Percentiles rank a stretch among this genome's conserved stretches.
Evolutionary conservation across 2,888 invertebrate genomes (phyloP).

Genomic region (Mesoligia furuncula): DNA sequence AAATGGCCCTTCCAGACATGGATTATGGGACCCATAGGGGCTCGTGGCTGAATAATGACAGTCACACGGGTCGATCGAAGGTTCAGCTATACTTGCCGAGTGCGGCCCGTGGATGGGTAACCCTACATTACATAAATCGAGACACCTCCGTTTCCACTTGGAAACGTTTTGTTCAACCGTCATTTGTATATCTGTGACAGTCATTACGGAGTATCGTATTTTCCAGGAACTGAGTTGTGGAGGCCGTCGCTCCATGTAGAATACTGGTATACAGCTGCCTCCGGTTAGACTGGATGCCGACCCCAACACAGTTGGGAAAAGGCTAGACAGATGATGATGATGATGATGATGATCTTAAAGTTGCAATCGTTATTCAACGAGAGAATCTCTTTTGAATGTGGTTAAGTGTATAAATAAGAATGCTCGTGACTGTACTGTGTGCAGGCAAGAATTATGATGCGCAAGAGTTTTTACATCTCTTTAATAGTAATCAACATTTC

Average conservation of each 20-base stretch:
- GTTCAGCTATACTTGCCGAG: neutral
- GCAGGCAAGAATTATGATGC: slow-evolving; percentile 51
- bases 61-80: too few species aligned
- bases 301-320: too few species aligned
- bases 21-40: neutral
- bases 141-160: too few species aligned
- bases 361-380: neutral
- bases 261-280: too few species aligned
- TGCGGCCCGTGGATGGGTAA: neutral
- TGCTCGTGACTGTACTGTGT: slow-evolving; percentile 17
- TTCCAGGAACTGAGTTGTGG: too few species aligned
- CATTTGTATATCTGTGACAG: neutral
- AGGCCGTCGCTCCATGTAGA: too few species aligned
- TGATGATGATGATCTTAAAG: neutral
- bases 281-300: too few species aligned
- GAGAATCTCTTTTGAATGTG: neutral
- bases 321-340: neutral
- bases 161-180: neutral
- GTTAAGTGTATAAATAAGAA: neutral
- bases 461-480: slow-evolving; percentile 55
- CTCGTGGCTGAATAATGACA: neutral
- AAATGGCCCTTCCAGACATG: too few species aligned
- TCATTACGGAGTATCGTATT: neutral
- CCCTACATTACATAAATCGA: neutral
- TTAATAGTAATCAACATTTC: slow-evolving; percentile 51